Evolutionary conservation across 2,888 invertebrate genomes (phyloP).

Genomic region (Aphidoletes aphidimyza): DNA sequence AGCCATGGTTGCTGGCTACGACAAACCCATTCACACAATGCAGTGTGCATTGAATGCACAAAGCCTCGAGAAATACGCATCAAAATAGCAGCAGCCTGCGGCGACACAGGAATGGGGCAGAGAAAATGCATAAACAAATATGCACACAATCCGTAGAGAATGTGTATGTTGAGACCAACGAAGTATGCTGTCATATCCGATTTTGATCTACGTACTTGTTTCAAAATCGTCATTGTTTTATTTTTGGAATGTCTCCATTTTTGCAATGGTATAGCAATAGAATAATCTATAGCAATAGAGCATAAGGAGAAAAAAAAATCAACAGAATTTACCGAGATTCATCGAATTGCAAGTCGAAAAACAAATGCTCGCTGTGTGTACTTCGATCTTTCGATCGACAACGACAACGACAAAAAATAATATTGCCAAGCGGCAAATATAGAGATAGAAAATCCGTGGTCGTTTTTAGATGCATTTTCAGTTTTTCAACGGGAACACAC

Average conservation of each 20-base stretch:
- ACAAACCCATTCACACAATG: too few relatives aligned
- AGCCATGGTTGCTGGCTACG: too few relatives aligned
- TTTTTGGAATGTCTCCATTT: constrained; percentile 50
- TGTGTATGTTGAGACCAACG: constrained; percentile 25
- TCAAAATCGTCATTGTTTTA: constrained; percentile 39
- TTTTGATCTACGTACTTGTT: constrained; percentile 49
- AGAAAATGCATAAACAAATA: constrained; percentile 43
- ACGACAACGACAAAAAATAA: neutral
- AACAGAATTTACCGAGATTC: too few relatives aligned
- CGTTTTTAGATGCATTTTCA: neutral
- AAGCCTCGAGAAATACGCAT: neutral
- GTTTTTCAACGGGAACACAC: too few relatives aligned
- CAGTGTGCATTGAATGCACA: neutral
- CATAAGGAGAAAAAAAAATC: neutral
- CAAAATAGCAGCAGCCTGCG: neutral
- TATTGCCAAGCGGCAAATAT: neutral
- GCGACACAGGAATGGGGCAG: neutral
- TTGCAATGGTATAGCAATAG: neutral
- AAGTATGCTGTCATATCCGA: constrained; percentile 48
- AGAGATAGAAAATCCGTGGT: constrained; percentile 14
- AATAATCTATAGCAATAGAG: neutral
- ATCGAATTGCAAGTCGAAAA: neutral
- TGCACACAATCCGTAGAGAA: constrained; percentile 38
- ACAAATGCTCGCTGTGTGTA: neutral
- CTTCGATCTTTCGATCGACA: constrained; percentile 17